These are phyloP conservation scores for Netelia inedita DNA, from an alignment of 2,888 invertebrate species.

Conservation along the genomic window DNA sequence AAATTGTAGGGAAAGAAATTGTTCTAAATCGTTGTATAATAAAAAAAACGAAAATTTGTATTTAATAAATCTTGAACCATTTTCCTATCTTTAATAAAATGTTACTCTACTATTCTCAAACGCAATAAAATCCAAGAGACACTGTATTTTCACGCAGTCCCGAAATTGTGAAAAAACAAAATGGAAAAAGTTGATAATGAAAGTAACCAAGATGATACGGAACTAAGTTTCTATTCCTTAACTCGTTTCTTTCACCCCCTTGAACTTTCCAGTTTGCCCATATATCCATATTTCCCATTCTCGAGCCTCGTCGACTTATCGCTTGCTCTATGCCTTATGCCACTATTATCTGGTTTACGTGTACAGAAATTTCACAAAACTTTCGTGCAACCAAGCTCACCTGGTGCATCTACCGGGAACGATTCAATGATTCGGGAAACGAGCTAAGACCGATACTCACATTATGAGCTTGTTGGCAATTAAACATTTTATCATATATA, in stretches of 20 bases:
- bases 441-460: conserved; percentile 28
- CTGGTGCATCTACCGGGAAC: background rate
- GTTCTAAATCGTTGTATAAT: too few relatives aligned
- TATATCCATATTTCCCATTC: background rate
- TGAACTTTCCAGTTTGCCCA: background rate
- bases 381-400: background rate
- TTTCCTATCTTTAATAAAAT: too few relatives aligned
- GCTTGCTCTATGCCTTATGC: background rate
- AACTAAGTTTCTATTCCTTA: too few relatives aligned
- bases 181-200: too few relatives aligned
- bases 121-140: too few relatives aligned
- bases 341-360: background rate
- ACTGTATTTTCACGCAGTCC: too few relatives aligned
- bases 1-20: too few relatives aligned
- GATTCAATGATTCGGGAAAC: background rate
- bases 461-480: conserved; percentile 37
- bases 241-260: background rate
- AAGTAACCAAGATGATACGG: too few relatives aligned
- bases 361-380: conserved; percentile 4
- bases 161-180: too few relatives aligned
- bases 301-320: background rate
- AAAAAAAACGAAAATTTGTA: too few relatives aligned
- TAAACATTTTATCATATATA: background rate
- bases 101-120: too few relatives aligned
- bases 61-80: too few relatives aligned